Evolutionary conservation across 2,113 vertebrate species (phyloP), one percentile per base, ranked within the genome.

Genomic region (Nettapus auritus): DNA sequence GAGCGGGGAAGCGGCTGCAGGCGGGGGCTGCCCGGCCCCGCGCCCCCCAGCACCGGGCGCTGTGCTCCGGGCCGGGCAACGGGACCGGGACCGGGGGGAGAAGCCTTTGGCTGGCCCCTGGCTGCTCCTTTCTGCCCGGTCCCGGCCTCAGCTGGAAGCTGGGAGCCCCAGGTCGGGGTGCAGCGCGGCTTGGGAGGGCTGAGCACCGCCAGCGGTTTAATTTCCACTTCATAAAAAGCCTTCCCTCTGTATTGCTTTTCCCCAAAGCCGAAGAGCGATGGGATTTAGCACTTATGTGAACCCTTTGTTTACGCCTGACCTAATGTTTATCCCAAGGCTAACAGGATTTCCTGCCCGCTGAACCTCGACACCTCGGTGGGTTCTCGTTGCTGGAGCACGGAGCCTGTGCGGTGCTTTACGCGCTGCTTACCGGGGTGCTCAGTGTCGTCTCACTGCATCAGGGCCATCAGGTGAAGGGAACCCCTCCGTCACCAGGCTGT

Each of bases 261-360:
- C 31, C 36, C 79, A 22, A 15, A 74, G 86, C 90, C 55, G 19
- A 9, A 29, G 3, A 11, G 71, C 19, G 42, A 44, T 36, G 8
- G 94, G 91, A 91, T 92, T 95, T 90, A 88, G 82, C 86, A 36
- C 79, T 94, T 76, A 77, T 1, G 82, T 68, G 93, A 76, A 67
- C 82, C 91, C 90, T 94, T 96, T 96, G 93, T 96, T 96, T 95
- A 95, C 89, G 78, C 93, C 88, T 83, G 92, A 75, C 70, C 70
- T 64, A 62, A 84, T 69, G 96, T 84, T 96, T 97, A 92, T 95
- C 94, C 81, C 74, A 3, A 19, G 62, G 87, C 86, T 94, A 96
- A 95, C 90, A 57, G 89, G 95, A 92, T 97, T 97, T 84, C 87
- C 87, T 78, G 75, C 42, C 29, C 3, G 81, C 63, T 69, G 80